phyloP scores from a whole-genome alignment of 2,797 vertebrate genomes.

The Chelidonichthys spinosus region DNA sequence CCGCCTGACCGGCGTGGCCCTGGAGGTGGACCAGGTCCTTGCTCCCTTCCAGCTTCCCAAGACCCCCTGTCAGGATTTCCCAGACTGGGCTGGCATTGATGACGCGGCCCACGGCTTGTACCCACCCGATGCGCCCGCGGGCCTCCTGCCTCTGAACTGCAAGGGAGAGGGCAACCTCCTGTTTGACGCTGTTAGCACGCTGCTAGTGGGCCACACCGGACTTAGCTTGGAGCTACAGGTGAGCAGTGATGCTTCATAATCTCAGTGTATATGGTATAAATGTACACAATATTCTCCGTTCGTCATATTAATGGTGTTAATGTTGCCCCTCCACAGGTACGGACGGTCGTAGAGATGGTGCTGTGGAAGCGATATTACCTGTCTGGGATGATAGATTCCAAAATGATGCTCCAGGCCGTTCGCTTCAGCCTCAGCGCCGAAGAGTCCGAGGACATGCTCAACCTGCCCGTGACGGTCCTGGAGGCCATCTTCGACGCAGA shows the following conservation, averaged over 20 bases:
- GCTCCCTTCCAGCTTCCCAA: constrained; percentile 86
- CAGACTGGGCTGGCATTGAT: constrained; percentile 89
- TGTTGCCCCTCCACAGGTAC: constrained; percentile 80
- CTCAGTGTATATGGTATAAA: background rate
- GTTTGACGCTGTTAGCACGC: constrained; percentile 92
- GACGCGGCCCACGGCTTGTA: constrained; percentile 88
- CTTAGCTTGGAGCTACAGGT: constrained; percentile 95
- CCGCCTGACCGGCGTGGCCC: constrained; percentile 84
- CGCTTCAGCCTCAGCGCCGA: constrained; percentile 93
- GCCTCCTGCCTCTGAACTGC: constrained; percentile 91
- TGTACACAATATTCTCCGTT: background rate
- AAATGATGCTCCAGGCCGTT: constrained; percentile 97
- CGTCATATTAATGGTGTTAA: background rate
- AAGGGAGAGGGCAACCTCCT: constrained; percentile 91
- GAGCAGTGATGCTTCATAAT: constrained; percentile 60
- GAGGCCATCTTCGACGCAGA: constrained; percentile 97
- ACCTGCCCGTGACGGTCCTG: constrained; percentile 87
- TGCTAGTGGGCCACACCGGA: constrained; percentile 88
- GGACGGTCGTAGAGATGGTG: constrained; percentile 96
- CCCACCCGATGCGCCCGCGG: constrained; percentile 89
- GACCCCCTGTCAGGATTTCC: constrained; percentile 81
- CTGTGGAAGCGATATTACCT: constrained; percentile 94
- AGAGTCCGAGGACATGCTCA: constrained; percentile 93
- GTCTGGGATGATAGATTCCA: constrained; percentile 96
- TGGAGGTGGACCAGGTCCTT: constrained; percentile 87